These are phyloP conservation scores for Electrona antarctica DNA, from an alignment of 2,113 vertebrate genomes.

Conservation along the genomic window DNA sequence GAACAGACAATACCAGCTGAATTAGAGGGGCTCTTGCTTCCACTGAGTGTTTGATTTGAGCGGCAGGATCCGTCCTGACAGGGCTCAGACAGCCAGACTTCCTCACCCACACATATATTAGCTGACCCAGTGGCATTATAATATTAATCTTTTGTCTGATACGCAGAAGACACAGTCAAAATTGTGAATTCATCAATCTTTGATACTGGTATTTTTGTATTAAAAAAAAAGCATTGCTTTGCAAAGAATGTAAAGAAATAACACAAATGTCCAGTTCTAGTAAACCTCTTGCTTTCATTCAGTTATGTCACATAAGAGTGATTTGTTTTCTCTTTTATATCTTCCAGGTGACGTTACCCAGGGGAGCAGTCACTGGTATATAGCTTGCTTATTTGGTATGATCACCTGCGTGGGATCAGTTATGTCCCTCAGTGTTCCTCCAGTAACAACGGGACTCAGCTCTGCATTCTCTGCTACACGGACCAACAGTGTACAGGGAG, in stretches of 20 bases:
- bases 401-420: slow-evolving; percentile 43
- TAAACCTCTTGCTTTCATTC: background rate
- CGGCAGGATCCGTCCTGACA: slow-evolving; percentile 62
- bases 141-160: background rate
- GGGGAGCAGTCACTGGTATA: slow-evolving; percentile 30
- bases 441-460: slow-evolving; percentile 37
- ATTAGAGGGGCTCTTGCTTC: slow-evolving; percentile 64
- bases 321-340: slow-evolving; percentile 13
- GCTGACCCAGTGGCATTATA: slow-evolving; percentile 6
- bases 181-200: too few species aligned
- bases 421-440: slow-evolving; percentile 48
- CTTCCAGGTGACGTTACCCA: slow-evolving; percentile 41
- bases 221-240: background rate
- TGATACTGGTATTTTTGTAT: background rate
- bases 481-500: slow-evolving; percentile 74
- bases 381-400: slow-evolving; percentile 57
- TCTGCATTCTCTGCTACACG: slow-evolving; percentile 81
- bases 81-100: slow-evolving; percentile 58
- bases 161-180: background rate
- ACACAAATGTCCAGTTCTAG: background rate
- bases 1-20: slow-evolving; percentile 77
- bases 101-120: slow-evolving; percentile 50
- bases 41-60: slow-evolving; percentile 52
- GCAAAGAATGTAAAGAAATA: too few species aligned
- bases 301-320: background rate